These are phyloP conservation scores for Aspidoscelis tigris DNA, from an alignment of 2,113 vertebrate species.

Conservation along the genomic window DNA sequence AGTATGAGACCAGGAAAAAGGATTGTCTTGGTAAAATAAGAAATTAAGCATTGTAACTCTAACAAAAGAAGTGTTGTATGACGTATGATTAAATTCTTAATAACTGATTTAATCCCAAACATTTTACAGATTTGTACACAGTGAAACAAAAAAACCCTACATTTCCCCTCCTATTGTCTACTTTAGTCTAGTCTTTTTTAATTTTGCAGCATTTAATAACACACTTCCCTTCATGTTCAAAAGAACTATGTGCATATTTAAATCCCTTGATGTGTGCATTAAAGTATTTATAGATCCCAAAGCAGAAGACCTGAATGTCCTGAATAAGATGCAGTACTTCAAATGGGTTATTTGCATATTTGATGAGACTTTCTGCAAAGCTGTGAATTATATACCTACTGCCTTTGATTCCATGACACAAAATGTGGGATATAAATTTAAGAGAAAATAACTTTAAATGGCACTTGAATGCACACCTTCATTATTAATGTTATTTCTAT, in stretches of 20 bases:
- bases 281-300: rapidly evolving
- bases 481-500: no score
- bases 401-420: no score
- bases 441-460: neutral
- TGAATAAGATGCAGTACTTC: neutral
- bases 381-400: no score
- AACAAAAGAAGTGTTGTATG: neutral
- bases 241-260: neutral
- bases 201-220: neutral
- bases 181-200: neutral
- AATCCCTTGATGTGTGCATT: neutral
- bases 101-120: neutral
- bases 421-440: no score
- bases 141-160: neutral
- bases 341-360: no score
- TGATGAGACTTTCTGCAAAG: no score
- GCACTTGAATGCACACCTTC: neutral
- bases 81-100: neutral
- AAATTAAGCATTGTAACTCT: conserved; percentile 12
- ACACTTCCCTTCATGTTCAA: neutral
- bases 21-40: conserved; percentile 3
- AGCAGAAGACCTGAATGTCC: neutral
- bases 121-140: neutral
- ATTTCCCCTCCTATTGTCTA: neutral
- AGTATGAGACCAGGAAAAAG: conserved; percentile 13